Base-by-base conservation (phyloP, 92 coral and sea anemone genomes). In the Epizoanthus illoricatus region DNA sequence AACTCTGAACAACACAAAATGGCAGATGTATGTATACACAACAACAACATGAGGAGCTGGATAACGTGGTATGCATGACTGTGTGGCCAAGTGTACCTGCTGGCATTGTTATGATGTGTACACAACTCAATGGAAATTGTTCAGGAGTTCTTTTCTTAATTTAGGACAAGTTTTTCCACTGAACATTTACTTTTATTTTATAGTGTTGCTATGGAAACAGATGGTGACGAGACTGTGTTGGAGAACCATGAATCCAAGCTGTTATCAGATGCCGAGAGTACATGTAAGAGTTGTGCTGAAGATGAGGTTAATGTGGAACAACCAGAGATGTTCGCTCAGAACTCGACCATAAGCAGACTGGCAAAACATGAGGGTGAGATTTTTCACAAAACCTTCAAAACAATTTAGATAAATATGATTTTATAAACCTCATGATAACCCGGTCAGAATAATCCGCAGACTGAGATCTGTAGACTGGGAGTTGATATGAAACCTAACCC, bases 161-260 rank as follows among this genome's bases (percentile, higher is more conserved):
- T 12, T 71, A 55, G 69, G 33, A n/a, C 7, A 20, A 20, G 69
- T 61, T 11, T 42, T 47, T 47, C 40, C 7, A 67, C 65, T 41
- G 12, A 20, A 45, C 28, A 45, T 5, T 21, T 66, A 8, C n/a
- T 71, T 0, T 58, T 75, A 75, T 62, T 45, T 41, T 40, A 23
- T 74, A 88, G 89, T 75, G 49, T 73, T 67, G 71, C 87, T 11
- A 88, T 86, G 88, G 91, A 88, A 42, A 73, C 85, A 8, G 73
- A 71, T 64, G 49, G 57, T 42, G 82, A 78, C 20, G 61, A 19
- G 11, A 63, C 82, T 33, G 58, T 45, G 7, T 49, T 47, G 17
- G 60, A 43, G 15, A 66, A 62, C n/a, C n/a, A 16, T 41, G 71
- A 78, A 62, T 40, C 21, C 5, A 43, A 78, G 66, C 20, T 33